Percentiles rank a stretch among this genome's conserved stretches.
These are phyloP conservation scores for Anseranas semipalmata DNA, from an alignment of 2,113 vertebrate genomes.

Conservation along the genomic window DNA sequence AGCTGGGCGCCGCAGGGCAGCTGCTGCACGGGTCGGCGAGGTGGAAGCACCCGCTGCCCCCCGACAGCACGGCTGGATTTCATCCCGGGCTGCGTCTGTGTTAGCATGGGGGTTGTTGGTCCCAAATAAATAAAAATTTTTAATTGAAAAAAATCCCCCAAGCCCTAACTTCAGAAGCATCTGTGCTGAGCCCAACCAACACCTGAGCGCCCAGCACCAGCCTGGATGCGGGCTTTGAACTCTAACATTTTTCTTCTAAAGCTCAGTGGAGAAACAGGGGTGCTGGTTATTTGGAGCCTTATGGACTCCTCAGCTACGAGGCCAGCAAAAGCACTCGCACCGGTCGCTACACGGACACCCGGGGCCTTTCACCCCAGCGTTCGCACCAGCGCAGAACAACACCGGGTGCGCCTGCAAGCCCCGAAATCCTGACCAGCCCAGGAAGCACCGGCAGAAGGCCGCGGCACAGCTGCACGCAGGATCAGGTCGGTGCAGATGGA, in stretches of 20 bases:
- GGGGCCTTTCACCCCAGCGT: neutral
- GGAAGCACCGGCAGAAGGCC: neutral
- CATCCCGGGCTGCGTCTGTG: neutral
- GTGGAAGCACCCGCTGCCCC: too few species aligned
- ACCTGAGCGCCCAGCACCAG: neutral
- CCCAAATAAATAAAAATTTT: too few species aligned
- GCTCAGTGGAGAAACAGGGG: neutral
- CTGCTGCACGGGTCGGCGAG: neutral
- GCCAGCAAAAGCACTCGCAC: neutral
- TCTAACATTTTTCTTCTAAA: neutral
- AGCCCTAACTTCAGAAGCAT: neutral
- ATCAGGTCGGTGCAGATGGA: rapidly evolving
- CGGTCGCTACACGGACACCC: rapidly evolving
- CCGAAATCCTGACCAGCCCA: neutral
- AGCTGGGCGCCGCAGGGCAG: neutral
- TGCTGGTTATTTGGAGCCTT: neutral
- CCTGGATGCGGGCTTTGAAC: neutral
- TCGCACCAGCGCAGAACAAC: neutral
- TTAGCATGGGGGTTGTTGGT: too few species aligned
- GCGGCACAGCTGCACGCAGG: rapidly evolving
- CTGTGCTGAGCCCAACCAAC: neutral
- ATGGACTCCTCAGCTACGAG: neutral
- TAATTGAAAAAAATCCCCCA: neutral
- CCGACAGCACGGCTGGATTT: neutral
- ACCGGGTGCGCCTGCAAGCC: neutral